Conservation (phyloP, 2,113 vertebrate genomes). For the Prietella phreatophila region DNA sequence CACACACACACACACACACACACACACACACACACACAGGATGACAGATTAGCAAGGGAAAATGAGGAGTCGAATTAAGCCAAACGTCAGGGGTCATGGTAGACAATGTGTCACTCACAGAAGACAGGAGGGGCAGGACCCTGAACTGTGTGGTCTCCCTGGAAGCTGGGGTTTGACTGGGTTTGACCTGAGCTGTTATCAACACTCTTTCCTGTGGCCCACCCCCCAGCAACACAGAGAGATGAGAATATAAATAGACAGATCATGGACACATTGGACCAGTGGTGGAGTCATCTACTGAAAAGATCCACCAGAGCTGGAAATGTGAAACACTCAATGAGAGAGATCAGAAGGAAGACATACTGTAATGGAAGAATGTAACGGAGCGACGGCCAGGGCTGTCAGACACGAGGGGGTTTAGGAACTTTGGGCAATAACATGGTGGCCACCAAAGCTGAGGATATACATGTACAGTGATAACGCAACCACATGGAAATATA, state of each 20-base stretch:
- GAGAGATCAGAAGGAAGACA: not conserved
- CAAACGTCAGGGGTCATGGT: constrained; percentile 33
- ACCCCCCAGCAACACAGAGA: constrained; percentile 33
- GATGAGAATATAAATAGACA: constrained; percentile 24
- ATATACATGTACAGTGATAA: not conserved
- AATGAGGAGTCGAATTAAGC: not conserved
- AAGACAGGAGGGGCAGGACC: constrained; percentile 63
- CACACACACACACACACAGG: constrained; percentile 13
- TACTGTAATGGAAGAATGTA: not conserved
- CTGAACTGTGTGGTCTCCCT: constrained; percentile 59
- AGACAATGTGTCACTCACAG: constrained; percentile 68
- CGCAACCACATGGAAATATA: not conserved
- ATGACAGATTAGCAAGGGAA: constrained; percentile 13
- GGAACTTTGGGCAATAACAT: not conserved
- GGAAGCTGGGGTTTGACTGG: constrained; percentile 69
- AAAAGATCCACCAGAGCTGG: constrained; percentile 2
- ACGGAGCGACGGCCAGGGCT: not conserved
- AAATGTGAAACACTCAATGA: constrained; percentile 9
- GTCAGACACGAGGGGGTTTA: not conserved
- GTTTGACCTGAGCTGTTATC: constrained; percentile 68
- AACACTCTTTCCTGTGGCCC: constrained; percentile 67
- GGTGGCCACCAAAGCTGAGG: not conserved
- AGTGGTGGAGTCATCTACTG: not conserved
- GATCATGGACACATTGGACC: not conserved
- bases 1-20: not conserved